A percentile compares a stretch with the other conserved stretches of the same genome.
phyloP scores from a whole-genome alignment of 1,140 invertebrate genomes.

The Nylanderia fulva region DNA sequence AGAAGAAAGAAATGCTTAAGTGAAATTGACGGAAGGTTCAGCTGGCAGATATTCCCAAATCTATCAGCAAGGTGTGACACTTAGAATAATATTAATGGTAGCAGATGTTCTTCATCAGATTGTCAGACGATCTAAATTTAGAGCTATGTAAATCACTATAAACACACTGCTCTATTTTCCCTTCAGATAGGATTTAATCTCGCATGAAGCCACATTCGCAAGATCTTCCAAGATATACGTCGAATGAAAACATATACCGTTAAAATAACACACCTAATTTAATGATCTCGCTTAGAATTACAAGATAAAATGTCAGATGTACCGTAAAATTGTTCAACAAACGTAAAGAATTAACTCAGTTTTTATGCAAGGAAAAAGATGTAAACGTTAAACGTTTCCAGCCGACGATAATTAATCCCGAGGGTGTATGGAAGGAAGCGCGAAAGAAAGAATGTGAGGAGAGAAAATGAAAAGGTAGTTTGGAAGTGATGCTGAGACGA shows the following conservation, averaged over 20 bases:
- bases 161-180: background rate
- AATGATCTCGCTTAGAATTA: slow-evolving; percentile 17
- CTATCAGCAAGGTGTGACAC: slow-evolving; percentile 17
- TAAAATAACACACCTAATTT: background rate
- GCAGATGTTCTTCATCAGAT: slow-evolving; percentile 68
- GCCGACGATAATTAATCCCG: slow-evolving; percentile 75
- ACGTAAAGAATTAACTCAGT: background rate
- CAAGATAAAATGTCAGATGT: background rate
- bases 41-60: slow-evolving; percentile 64
- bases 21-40: background rate
- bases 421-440: background rate
- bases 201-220: background rate
- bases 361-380: background rate
- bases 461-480: slow-evolving; percentile 65
- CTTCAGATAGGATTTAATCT: slow-evolving; percentile 13
- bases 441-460: slow-evolving; percentile 39
- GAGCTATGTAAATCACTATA: slow-evolving; percentile 23
- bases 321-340: background rate
- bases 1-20: slow-evolving; percentile 3
- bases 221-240: slow-evolving; percentile 43
- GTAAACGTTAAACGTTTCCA: background rate
- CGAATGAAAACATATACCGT: background rate
- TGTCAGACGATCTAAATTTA: slow-evolving; percentile 50
- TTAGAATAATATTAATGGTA: slow-evolving; percentile 43
- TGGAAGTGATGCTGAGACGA: slow-evolving; percentile 60